phyloP scores from a whole-genome alignment of 2,888 invertebrate genomes.

The Mycalesis mineus region DNA sequence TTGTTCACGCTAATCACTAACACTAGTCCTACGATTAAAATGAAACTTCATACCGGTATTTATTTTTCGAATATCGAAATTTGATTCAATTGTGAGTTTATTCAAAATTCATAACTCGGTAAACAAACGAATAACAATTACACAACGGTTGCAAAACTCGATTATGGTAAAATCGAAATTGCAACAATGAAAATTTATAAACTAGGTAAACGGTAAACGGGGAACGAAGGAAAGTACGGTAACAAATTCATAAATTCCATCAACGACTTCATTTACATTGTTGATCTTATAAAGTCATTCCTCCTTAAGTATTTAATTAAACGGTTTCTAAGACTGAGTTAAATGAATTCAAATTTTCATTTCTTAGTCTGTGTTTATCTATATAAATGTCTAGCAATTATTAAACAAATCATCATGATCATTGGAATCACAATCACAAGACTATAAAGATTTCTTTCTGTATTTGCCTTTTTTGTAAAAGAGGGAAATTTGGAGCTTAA shows the following conservation, averaged over 20 bases:
- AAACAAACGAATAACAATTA: constrained; percentile 17
- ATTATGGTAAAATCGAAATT: constrained; percentile 26
- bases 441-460: too few species aligned
- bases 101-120: constrained; percentile 7
- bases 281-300: constrained; percentile 38
- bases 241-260: constrained; percentile 36
- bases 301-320: background rate
- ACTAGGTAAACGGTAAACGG: constrained; percentile 18
- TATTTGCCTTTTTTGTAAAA: too few species aligned
- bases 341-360: too few species aligned
- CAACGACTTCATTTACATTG: constrained; percentile 38
- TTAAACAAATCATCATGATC: too few species aligned
- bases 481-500: too few species aligned
- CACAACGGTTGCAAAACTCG: constrained; percentile 13
- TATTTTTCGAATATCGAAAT: too few species aligned
- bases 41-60: too few species aligned
- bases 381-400: too few species aligned
- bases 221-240: constrained; percentile 22
- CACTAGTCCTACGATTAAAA: too few species aligned
- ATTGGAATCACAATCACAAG: too few species aligned
- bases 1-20: too few species aligned
- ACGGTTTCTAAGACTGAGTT: background rate
- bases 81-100: background rate
- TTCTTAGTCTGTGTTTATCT: too few species aligned
- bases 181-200: constrained; percentile 25